phyloP scores from a whole-genome alignment of 2,888 invertebrate genomes.

The Andrena camellia region DNA sequence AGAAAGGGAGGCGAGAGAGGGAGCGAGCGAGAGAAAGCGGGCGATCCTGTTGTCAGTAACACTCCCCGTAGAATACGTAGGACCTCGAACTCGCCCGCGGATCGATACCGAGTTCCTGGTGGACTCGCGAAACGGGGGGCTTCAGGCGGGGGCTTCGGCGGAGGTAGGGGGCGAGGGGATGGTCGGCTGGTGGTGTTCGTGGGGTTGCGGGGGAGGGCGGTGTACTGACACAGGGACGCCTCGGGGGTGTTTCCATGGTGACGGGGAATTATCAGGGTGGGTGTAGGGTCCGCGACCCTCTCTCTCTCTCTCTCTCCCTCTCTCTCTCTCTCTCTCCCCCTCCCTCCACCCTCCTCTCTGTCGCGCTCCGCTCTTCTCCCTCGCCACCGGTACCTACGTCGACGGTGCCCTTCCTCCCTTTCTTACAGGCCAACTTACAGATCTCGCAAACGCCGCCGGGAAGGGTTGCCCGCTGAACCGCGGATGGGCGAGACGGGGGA shows the following conservation, averaged over 20 bases:
- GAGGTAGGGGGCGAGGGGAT: slow-evolving; percentile 47
- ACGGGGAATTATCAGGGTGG: slow-evolving; percentile 79
- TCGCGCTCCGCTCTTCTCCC: slow-evolving; percentile 7
- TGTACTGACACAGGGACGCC: slow-evolving; percentile 79
- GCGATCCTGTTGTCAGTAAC: slow-evolving; percentile 78
- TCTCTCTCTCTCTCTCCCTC: slow-evolving; percentile 30
- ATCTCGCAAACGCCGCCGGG: slow-evolving; percentile 51
- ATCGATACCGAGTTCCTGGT: slow-evolving; percentile 78
- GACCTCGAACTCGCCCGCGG: slow-evolving; percentile 79
- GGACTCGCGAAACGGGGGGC: slow-evolving; percentile 73
- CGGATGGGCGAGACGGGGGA: not conserved
- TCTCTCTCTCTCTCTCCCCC: slow-evolving; percentile 33
- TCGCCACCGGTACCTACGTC: not conserved
- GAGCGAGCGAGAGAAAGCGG: slow-evolving; percentile 29
- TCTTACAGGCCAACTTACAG: slow-evolving; percentile 28
- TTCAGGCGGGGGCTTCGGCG: slow-evolving; percentile 65
- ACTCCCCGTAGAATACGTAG: slow-evolving; percentile 76
- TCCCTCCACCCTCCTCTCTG: not conserved
- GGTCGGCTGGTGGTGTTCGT: slow-evolving; percentile 53
- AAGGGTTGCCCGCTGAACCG: slow-evolving; percentile 32
- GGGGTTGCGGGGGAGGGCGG: slow-evolving; percentile 73
- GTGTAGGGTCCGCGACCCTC: slow-evolving; percentile 65
- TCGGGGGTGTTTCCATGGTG: slow-evolving; percentile 82
- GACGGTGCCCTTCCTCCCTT: slow-evolving; percentile 6
- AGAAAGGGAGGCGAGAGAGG: not conserved